A percentile compares a stretch with the other conserved stretches of the same genome.
Conservation (phyloP, 1,140 invertebrate species). For the Kradibia gibbosae region DNA sequence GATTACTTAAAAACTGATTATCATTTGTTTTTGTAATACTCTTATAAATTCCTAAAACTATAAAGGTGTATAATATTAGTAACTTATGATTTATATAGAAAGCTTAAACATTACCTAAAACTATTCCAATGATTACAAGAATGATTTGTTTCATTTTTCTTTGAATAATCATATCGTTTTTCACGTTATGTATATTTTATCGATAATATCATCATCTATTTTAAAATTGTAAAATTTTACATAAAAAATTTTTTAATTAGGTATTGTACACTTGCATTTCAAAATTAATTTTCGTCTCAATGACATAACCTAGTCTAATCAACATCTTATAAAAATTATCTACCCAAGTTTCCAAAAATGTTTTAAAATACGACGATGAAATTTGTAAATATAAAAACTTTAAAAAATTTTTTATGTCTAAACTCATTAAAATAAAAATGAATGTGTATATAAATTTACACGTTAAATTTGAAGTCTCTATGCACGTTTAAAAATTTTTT, state of each 20-base stretch:
- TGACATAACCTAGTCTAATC: slow-evolving; percentile 16
- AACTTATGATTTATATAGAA: slow-evolving; percentile 1
- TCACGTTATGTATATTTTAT: not conserved
- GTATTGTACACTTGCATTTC: not conserved
- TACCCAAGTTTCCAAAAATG: not conserved
- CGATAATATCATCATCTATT: not conserved
- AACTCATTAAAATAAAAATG: not conserved
- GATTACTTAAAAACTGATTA: slow-evolving; percentile 34
- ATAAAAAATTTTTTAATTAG: not conserved
- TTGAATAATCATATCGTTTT: slow-evolving; percentile 55
- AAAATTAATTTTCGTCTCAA: not conserved
- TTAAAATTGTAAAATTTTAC: not conserved
- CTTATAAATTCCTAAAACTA: slow-evolving; percentile 71
- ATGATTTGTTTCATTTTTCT: slow-evolving; percentile 70
- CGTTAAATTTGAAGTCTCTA: not conserved
- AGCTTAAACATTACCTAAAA: slow-evolving; percentile 61
- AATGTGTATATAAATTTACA: not conserved
- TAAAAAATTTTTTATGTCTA: too few relatives aligned
- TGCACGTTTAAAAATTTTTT: not conserved
- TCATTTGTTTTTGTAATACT: slow-evolving; percentile 63
- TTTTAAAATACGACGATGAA: not conserved
- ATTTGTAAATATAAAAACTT: too few relatives aligned
- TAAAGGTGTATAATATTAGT: slow-evolving; percentile 40
- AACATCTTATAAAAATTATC: slow-evolving; percentile 3
- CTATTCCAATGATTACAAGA: slow-evolving; percentile 60